These are phyloP conservation scores for Caenorhabditis uteleia DNA, from an alignment of 2,888 invertebrate species.

Conservation along the genomic window DNA sequence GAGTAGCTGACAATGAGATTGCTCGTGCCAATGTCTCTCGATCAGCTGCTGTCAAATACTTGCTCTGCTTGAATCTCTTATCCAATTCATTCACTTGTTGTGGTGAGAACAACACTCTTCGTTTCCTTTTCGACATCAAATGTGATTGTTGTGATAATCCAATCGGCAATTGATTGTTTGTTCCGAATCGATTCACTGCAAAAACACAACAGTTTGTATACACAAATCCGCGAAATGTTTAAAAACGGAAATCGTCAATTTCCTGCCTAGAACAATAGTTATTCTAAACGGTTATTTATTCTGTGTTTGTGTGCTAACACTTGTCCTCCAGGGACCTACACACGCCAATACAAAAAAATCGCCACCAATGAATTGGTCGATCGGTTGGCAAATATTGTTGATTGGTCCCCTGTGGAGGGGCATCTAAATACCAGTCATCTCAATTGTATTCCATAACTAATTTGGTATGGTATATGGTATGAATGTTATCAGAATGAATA, in stretches of 20 bases:
- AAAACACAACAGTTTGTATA: neutral
- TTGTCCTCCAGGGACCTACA: conserved; percentile 17
- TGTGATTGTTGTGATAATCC: conserved; percentile 9
- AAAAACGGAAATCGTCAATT: conserved; percentile 19
- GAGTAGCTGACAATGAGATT: conserved; percentile 85
- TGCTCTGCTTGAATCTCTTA: conserved; percentile 83
- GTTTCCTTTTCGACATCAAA: conserved; percentile 77
- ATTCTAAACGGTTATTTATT: neutral
- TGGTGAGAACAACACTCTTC: conserved; percentile 85
- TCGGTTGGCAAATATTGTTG: conserved; percentile 19
- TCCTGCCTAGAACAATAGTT: conserved; percentile 2
- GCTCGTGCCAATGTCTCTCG: conserved; percentile 83
- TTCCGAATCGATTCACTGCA: conserved; percentile 34
- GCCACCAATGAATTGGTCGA: conserved; percentile 7
- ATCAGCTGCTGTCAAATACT: conserved; percentile 88
- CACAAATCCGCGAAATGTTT: neutral
- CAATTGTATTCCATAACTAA: too few species aligned
- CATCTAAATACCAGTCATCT: too few species aligned
- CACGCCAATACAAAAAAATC: too few species aligned
- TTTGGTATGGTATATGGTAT: too few species aligned
- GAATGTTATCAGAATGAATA: too few species aligned
- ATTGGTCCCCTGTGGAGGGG: too few species aligned
- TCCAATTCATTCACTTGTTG: conserved; percentile 76
- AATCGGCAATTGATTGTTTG: conserved; percentile 7
- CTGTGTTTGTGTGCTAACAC: conserved; percentile 34